Evolutionary conservation across 2,888 invertebrate species (phyloP).

Genomic region (Calameuta idolon): DNA sequence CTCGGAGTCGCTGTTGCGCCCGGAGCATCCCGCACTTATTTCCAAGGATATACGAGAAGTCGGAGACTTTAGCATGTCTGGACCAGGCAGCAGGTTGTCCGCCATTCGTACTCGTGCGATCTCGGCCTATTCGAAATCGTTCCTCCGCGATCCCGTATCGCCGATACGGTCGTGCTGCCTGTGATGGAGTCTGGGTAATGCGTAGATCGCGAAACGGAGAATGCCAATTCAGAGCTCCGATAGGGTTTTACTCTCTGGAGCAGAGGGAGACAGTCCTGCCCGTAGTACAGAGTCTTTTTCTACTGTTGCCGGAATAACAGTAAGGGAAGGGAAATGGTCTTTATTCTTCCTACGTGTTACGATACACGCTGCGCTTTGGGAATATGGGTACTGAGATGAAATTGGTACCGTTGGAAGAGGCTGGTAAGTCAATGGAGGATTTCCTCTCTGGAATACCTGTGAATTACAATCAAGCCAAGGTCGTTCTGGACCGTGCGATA

Average conservation of each 20-base stretch:
- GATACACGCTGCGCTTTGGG: neutral
- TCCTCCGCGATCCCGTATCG: neutral
- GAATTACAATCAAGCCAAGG: neutral
- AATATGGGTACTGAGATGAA: neutral
- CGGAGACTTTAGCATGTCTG: neutral
- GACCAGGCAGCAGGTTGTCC: neutral
- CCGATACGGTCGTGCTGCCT: neutral
- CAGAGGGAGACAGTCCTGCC: neutral
- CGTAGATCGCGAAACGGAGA: neutral
- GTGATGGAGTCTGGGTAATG: neutral
- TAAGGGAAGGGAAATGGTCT: neutral
- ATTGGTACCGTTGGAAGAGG: neutral
- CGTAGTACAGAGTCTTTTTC: neutral
- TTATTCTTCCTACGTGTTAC: neutral
- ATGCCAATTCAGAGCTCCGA: neutral
- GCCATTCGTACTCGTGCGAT: neutral
- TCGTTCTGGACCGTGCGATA: neutral
- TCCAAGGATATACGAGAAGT: conserved; percentile 2
- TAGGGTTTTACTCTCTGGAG: neutral
- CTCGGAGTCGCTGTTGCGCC: neutral
- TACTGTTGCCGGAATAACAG: neutral
- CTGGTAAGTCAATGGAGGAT: neutral
- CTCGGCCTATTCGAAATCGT: neutral
- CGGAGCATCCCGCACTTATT: conserved; percentile 1
- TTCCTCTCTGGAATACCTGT: neutral